Base-by-base conservation (phyloP, 2,888 invertebrate species). In the Agrilus biguttatus region DNA sequence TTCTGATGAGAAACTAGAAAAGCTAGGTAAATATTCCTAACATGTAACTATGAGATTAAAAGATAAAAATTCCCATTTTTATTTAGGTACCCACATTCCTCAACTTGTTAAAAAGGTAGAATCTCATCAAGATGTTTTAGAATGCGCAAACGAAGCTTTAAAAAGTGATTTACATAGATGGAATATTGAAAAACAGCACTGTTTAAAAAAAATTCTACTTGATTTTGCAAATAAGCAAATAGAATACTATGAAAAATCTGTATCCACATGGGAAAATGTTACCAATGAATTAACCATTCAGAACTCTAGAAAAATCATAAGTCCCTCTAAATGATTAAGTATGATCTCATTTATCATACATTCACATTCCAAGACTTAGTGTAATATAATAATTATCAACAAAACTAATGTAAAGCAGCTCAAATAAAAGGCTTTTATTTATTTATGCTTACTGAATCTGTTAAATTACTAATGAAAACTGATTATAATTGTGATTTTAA, bases 61-160 rank as follows among this genome's bases (percentile, higher is more conserved):
- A 10, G 13, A 14, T n/a, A 36, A n/a, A 43, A 36, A 32, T 32
- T 33, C n/a, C 37, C 37, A 44, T 43, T 42, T 63, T 42, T 55
- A 60, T 55, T 54, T 64, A 33, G 64, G 64, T 3, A 64, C 68
- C 33, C 55, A 58, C 34, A 72, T 73, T 52, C 72, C 72, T 1
- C 70, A 71, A 38, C 53, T 73, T 19, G 62, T 69, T 1, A 73
- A 72, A 49, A 69, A 68, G 42, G 67, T 69, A 0, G 74, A 74
- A 54, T 56, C 66, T 2, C 57, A 70, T 39, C 76, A 76, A 57
- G 81, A 82, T 60, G 73, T 72, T 52, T 64, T 78, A 37, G 79
- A 79, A 57, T 78, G 78, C 55, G 78, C 80, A 0, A 80, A 80
- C 57, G 78, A 80, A 56, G 76, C 78, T 56, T 61, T 82, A 23